Conservation (phyloP, 2,113 vertebrate species). For the Nothocercus nigrocapillus region DNA sequence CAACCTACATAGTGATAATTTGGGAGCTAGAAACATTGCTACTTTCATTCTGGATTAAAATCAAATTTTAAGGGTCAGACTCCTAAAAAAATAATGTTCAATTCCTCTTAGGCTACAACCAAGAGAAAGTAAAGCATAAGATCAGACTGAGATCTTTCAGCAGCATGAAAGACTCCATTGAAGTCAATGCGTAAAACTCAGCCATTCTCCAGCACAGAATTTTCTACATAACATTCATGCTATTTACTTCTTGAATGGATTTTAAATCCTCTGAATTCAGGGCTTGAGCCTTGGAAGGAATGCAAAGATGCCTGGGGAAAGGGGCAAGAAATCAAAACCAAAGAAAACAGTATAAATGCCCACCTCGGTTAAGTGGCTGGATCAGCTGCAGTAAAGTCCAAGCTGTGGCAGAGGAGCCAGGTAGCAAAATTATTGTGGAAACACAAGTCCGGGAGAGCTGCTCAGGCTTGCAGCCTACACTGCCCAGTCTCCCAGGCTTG, state of each 20-base stretch:
- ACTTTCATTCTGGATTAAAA: conserved; percentile 54
- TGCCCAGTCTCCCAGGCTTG: not conserved
- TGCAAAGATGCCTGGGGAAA: not conserved
- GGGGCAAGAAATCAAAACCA: not conserved
- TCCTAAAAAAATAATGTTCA: conserved; percentile 18
- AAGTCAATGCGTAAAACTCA: conserved; percentile 26
- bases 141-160: conserved; percentile 40
- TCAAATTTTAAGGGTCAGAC: conserved; percentile 29
- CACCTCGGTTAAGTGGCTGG: not conserved
- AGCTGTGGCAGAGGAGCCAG: not conserved
- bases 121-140: conserved; percentile 29
- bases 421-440: not conserved
- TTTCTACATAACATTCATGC: conserved; percentile 28
- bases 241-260: not conserved
- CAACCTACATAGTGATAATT: not conserved
- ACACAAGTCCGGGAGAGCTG: not conserved
- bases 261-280: not conserved
- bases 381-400: not conserved
- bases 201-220: not conserved
- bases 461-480: not conserved
- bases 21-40: conserved; percentile 38
- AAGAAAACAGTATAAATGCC: not conserved
- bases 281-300: not conserved
- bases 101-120: conserved; percentile 54
- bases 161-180: conserved; percentile 23